Conservation (phyloP, 1,140 invertebrate genomes). For the Ips nitidus region DNA sequence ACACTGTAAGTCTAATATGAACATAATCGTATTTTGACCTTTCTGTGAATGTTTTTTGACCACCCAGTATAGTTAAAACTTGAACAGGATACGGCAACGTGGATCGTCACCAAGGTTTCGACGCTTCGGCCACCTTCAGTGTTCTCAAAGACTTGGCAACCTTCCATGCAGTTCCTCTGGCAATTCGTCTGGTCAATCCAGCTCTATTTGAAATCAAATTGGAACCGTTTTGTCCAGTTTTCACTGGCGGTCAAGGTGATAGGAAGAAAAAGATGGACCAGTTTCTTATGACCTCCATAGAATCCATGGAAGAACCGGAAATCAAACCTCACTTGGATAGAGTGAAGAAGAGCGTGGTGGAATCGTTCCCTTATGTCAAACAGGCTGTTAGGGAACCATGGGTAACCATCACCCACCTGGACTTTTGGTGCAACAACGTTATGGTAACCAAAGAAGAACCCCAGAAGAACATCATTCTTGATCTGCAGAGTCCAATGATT, state of each 20-base stretch:
- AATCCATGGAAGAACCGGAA: conserved; percentile 14
- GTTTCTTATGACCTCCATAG: background rate
- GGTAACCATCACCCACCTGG: conserved; percentile 57
- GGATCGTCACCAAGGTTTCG: conserved; percentile 52
- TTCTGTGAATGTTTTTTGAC: too few species aligned
- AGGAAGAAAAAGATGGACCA: background rate
- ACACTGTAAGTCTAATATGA: too few species aligned
- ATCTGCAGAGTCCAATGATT: conserved; percentile 10
- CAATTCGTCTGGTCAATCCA: conserved; percentile 51
- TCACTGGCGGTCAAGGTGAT: background rate
- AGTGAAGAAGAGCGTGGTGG: background rate
- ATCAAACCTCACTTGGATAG: conserved; percentile 9
- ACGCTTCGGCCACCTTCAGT: conserved; percentile 52
- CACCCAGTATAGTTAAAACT: too few species aligned
- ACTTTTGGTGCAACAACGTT: conserved; percentile 65
- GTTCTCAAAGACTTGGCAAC: conserved; percentile 53
- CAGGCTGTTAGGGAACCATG: conserved; percentile 50
- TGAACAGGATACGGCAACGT: conserved; percentile 50
- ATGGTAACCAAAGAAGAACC: conserved; percentile 51
- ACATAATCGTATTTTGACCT: too few species aligned
- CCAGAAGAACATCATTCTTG: conserved; percentile 17
- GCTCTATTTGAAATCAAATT: conserved; percentile 51
- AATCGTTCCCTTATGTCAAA: background rate
- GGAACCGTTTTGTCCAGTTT: conserved; percentile 39
- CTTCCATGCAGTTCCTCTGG: conserved; percentile 59